A percentile compares a stretch with the other conserved stretches of the same genome.
phyloP scores from a whole-genome alignment of 1,140 invertebrate genomes.

The Cyrtorhinus lividipennis region DNA sequence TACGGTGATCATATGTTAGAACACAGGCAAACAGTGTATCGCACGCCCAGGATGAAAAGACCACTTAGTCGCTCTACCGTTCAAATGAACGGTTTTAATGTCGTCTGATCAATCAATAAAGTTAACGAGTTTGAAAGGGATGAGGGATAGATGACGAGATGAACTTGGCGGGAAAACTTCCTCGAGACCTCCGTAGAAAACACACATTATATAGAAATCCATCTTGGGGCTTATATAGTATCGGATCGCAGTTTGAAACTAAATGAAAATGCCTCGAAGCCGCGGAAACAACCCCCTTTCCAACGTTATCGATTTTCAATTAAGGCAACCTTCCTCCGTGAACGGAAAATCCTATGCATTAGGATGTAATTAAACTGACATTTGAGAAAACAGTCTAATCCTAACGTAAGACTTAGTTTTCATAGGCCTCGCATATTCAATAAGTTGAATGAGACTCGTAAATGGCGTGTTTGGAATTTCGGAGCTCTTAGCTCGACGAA shows the following conservation, averaged over 20 bases:
- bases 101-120: too few species aligned
- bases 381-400: constrained; percentile 11
- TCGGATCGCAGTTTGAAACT: constrained; percentile 9
- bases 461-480: not conserved
- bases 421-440: not conserved
- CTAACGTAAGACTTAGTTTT: not conserved
- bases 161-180: too few species aligned
- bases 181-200: not conserved
- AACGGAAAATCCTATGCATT: constrained; percentile 8
- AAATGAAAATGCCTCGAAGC: not conserved
- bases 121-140: too few species aligned
- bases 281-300: not conserved
- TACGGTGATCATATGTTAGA: too few species aligned
- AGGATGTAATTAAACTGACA: constrained; percentile 12
- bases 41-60: too few species aligned
- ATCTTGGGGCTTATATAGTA: constrained; percentile 7
- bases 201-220: constrained; percentile 7
- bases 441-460: not conserved
- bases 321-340: not conserved
- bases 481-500: not conserved
- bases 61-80: too few species aligned
- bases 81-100: too few species aligned
- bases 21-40: too few species aligned
- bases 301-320: constrained; percentile 9
- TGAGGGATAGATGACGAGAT: too few species aligned